Percentiles rank a stretch among this genome's conserved stretches.
Evolutionary conservation across 2,888 invertebrate genomes (phyloP).

Genomic region (Stenodema calcarata): DNA sequence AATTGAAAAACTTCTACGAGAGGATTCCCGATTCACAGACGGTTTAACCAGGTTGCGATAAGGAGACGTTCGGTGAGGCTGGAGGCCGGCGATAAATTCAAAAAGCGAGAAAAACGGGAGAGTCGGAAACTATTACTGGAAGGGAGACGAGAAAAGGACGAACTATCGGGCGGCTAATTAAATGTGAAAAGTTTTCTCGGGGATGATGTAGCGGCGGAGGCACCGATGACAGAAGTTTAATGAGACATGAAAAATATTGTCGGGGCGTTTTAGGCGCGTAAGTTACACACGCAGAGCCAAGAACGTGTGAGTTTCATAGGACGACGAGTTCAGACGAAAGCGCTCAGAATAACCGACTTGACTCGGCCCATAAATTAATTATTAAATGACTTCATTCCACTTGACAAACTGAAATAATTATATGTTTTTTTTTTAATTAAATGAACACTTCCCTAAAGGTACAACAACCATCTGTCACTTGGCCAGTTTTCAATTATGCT

Average conservation of each 20-base stretch:
- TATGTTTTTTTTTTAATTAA: too few species aligned
- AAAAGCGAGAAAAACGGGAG: not conserved
- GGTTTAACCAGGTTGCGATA: not conserved
- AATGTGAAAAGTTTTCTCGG: conserved; percentile 12
- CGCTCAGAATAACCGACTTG: too few species aligned
- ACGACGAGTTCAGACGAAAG: too few species aligned
- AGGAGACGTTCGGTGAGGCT: not conserved
- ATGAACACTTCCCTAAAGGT: too few species aligned
- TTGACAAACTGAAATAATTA: too few species aligned
- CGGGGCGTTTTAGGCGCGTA: not conserved
- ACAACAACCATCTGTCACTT: too few species aligned
- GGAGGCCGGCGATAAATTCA: not conserved
- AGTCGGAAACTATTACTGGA: not conserved
- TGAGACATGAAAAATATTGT: conserved; percentile 16
- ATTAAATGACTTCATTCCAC: too few species aligned
- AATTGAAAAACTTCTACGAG: conserved; percentile 3
- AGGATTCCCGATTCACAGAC: conserved; percentile 1
- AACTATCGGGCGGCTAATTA: not conserved
- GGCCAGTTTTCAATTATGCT: too few species aligned
- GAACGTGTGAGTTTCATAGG: not conserved
- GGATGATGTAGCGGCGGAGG: not conserved
- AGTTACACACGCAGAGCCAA: not conserved
- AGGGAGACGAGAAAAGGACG: not conserved
- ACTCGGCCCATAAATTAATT: too few species aligned
- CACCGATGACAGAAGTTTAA: conserved; percentile 6